Conservation (phyloP, 2,797 vertebrate genomes). For the Characodon lateralis region DNA sequence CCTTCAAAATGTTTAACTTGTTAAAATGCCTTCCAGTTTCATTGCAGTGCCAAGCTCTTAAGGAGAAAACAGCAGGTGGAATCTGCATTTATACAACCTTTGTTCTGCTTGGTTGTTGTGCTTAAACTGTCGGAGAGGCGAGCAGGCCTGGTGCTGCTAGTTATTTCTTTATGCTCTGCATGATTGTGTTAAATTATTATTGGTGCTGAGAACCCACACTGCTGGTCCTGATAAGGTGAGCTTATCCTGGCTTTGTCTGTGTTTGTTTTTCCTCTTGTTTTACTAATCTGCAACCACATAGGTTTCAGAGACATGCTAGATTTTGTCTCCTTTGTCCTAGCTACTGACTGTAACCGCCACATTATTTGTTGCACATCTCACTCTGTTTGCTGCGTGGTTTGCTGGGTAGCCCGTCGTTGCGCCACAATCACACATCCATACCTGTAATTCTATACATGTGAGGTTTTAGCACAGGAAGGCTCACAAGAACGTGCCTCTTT, state of each 20-base stretch:
- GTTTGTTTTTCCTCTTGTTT: background rate
- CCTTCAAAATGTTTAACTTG: background rate
- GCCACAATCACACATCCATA: background rate
- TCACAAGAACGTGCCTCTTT: too few species aligned
- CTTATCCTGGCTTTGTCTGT: too few species aligned
- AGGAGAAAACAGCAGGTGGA: background rate
- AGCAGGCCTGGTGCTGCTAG: too few species aligned
- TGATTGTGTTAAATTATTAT: too few species aligned
- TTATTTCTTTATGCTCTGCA: too few species aligned
- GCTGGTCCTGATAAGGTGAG: too few species aligned
- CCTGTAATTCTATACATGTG: background rate
- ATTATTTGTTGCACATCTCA: background rate
- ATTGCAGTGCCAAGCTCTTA: background rate
- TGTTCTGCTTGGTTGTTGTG: too few species aligned
- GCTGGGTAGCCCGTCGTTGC: background rate
- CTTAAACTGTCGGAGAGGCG: too few species aligned
- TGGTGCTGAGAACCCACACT: too few species aligned
- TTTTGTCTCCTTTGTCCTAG: background rate
- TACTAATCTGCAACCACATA: background rate
- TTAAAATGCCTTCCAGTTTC: background rate
- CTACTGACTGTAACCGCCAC: too few species aligned
- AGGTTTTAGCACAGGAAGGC: too few species aligned
- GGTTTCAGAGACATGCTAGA: background rate
- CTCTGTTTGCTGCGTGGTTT: background rate
- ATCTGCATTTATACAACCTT: background rate